phyloP scores from a whole-genome alignment of 2,113 vertebrate species.

The Brevimyrus niger region DNA sequence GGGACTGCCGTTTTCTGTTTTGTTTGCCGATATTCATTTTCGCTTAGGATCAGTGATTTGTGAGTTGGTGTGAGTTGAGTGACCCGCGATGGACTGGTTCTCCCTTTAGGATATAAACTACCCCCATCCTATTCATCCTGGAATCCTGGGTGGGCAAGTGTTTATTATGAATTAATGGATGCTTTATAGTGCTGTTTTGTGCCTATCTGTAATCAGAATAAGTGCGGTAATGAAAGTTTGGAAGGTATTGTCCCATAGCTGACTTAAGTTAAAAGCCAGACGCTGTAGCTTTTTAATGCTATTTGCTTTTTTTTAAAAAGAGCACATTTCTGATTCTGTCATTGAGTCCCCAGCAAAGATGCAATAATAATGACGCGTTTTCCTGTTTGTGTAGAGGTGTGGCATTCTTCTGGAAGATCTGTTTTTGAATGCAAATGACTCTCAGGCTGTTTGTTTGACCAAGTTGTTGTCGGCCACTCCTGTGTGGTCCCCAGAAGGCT shows the following conservation, averaged over 20 bases:
- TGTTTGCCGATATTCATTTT: neutral
- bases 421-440: neutral
- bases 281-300: neutral
- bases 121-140: neutral
- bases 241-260: neutral
- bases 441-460: neutral
- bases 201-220: neutral
- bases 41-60: neutral
- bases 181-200: neutral
- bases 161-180: neutral
- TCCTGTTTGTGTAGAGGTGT: neutral
- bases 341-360: neutral
- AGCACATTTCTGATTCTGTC: neutral
- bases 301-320: neutral
- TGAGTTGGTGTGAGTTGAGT: neutral
- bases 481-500: neutral
- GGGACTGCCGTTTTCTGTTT: neutral
- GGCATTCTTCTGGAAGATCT: neutral
- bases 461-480: neutral
- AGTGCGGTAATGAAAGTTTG: neutral
- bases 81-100: neutral
- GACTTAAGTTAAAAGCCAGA: neutral
- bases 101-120: neutral
- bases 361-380: neutral
- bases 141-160: neutral